Percentiles rank a stretch among this genome's conserved stretches.
Conservation (phyloP, 2,888 invertebrate genomes). For the Capitulum mitella region DNA sequence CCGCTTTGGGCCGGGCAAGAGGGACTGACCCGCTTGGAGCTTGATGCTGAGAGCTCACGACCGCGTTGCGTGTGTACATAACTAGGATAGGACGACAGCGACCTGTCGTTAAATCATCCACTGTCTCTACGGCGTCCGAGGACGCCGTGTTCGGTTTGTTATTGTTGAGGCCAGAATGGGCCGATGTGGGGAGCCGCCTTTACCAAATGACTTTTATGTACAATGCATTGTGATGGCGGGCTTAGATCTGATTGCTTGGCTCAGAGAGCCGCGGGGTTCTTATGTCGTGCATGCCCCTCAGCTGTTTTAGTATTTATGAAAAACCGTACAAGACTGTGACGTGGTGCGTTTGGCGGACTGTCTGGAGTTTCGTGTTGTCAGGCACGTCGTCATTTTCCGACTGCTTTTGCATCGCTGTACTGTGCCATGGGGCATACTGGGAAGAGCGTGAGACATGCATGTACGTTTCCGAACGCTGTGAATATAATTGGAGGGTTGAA, state of each 20-base stretch:
- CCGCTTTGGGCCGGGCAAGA: too few relatives aligned
- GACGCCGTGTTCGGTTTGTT: background rate
- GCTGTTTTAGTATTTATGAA: background rate
- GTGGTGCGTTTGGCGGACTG: background rate
- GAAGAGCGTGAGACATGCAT: background rate
- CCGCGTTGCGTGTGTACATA: background rate
- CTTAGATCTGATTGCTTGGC: background rate
- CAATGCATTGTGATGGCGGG: background rate
- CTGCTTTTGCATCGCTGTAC: background rate
- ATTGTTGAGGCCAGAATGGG: background rate
- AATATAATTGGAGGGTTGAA: background rate
- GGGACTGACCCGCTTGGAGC: too few relatives aligned
- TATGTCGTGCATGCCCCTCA: background rate
- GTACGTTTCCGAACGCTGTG: background rate
- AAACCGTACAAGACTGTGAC: background rate
- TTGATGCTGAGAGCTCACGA: background rate
- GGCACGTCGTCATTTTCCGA: background rate
- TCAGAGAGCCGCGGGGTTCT: background rate
- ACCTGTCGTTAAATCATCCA: background rate
- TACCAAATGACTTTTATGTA: background rate
- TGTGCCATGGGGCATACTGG: background rate
- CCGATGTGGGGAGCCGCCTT: background rate
- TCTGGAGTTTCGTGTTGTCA: too few relatives aligned
- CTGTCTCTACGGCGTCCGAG: background rate
- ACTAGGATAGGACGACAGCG: too few relatives aligned